These are phyloP conservation scores for Capromys pilorides DNA, from an alignment of 2,797 vertebrate species.

Conservation along the genomic window DNA sequence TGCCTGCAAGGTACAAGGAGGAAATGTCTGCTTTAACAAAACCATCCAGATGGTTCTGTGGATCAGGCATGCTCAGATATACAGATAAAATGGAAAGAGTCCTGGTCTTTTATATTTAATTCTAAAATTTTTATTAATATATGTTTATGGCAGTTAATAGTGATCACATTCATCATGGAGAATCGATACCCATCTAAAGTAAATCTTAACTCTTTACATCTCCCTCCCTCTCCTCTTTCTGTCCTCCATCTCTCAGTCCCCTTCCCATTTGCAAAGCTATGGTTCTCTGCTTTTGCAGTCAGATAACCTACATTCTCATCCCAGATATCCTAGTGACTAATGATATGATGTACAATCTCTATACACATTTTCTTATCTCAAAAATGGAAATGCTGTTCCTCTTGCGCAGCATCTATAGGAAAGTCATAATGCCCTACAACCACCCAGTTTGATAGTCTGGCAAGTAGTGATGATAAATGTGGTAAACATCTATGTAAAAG, in stretches of 20 bases:
- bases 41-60: not conserved
- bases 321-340: not conserved
- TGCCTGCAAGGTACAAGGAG: not conserved
- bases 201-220: not conserved
- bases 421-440: not conserved
- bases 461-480: not conserved
- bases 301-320: not conserved
- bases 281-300: not conserved
- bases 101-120: not conserved
- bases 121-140: not conserved
- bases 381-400: not conserved
- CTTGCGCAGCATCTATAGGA: not conserved
- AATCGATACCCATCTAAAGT: not conserved
- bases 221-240: not conserved
- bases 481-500: not conserved
- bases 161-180: not conserved
- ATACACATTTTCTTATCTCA: not conserved
- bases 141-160: not conserved
- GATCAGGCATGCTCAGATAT: not conserved
- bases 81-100: not conserved
- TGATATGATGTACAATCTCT: not conserved
- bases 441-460: not conserved
- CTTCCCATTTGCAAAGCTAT: not conserved
- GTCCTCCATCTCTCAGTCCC: not conserved
- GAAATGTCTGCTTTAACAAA: not conserved